Percentiles rank a stretch among this genome's conserved stretches.
phyloP scores from a whole-genome alignment of 35 echinoderm and acorn worm species.

The Apostichopus californicus region DNA sequence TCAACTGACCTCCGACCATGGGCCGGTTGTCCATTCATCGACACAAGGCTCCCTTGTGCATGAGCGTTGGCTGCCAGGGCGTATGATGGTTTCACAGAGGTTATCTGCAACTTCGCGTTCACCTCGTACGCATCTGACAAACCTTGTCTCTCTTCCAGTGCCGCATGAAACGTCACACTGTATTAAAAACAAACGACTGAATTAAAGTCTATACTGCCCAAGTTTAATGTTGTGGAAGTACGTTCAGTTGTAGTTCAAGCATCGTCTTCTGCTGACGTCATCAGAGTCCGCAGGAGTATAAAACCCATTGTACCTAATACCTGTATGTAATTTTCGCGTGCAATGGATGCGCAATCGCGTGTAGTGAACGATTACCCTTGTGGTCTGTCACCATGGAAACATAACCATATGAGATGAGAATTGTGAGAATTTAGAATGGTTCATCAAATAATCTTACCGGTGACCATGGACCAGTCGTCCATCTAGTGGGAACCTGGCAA shows the following conservation, averaged over 20 bases:
- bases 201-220: neutral
- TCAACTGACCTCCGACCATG: slow-evolving; percentile 37
- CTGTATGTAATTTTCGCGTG: no score
- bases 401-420: no score
- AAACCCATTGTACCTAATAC: no score
- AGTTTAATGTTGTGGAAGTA: no score
- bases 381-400: no score
- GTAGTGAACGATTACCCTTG: no score
- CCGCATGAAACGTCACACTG: slow-evolving; percentile 36
- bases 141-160: neutral
- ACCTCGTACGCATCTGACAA: slow-evolving; percentile 1
- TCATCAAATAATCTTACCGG: neutral
- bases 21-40: slow-evolving; percentile 18
- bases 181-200: slow-evolving; percentile 40
- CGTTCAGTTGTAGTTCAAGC: no score
- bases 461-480: slow-evolving; percentile 26
- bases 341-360: no score
- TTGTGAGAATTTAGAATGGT: no score
- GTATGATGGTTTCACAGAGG: neutral
- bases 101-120: neutral
- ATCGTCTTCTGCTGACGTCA: no score
- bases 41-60: neutral
- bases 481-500: slow-evolving; percentile 7
- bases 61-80: neutral
- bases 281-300: no score